phyloP scores from a whole-genome alignment of 2,113 vertebrate genomes.

The Entosphenus tridentatus region DNA sequence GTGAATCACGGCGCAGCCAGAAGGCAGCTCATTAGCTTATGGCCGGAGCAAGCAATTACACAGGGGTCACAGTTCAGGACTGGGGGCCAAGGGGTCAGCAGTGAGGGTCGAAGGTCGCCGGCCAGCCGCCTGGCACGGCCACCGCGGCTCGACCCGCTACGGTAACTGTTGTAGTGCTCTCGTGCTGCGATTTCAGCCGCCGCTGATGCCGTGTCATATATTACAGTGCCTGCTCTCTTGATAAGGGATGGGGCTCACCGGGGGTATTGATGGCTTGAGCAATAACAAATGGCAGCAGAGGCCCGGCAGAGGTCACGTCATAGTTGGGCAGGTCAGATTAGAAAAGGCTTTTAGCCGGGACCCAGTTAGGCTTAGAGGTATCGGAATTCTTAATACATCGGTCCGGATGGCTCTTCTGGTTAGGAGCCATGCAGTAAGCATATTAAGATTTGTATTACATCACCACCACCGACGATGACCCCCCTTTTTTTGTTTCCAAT shows the following conservation, averaged over 20 bases:
- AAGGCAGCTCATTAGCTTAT: conserved; percentile 6
- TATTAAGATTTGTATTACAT: no score
- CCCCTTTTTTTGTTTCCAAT: no score
- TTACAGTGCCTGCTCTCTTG: conserved; percentile 3
- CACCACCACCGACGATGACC: no score
- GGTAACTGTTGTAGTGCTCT: neutral
- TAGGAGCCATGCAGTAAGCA: no score
- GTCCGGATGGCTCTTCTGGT: no score
- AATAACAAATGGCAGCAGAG: conserved; percentile 1
- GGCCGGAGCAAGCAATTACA: neutral
- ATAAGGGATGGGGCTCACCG: neutral
- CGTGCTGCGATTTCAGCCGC: neutral
- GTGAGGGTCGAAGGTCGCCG: neutral
- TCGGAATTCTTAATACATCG: neutral
- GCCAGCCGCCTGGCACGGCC: neutral
- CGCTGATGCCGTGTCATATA: conserved; percentile 2
- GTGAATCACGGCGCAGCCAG: conserved; percentile 1
- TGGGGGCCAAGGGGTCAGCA: neutral
- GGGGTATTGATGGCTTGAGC: conserved; percentile 5
- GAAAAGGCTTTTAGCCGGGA: conserved; percentile 1
- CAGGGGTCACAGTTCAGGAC: conserved; percentile 2
- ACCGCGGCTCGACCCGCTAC: neutral
- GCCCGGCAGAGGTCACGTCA: neutral
- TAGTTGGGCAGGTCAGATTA: conserved; percentile 5
- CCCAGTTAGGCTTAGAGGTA: neutral